A percentile compares a stretch with the other conserved stretches of the same genome.
These are phyloP conservation scores for Samia ricini DNA, from an alignment of 1,140 invertebrate genomes.

Conservation along the genomic window DNA sequence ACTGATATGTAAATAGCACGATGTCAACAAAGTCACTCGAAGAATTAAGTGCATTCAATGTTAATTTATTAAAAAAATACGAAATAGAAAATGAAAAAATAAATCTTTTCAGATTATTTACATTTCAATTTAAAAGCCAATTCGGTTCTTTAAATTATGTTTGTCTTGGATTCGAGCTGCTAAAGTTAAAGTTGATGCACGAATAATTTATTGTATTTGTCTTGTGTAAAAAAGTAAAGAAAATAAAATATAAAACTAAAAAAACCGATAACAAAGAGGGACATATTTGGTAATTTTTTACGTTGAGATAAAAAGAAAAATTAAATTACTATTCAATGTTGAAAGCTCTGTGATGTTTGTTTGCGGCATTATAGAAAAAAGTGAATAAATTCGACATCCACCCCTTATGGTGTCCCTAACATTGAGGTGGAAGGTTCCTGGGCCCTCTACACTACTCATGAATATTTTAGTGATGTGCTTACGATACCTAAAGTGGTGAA, in stretches of 20 bases:
- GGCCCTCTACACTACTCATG: slow-evolving; percentile 47
- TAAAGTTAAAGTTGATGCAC: not conserved
- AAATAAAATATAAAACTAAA: not conserved
- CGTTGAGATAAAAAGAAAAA: slow-evolving; percentile 39
- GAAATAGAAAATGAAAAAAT: not conserved
- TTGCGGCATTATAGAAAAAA: slow-evolving; percentile 50
- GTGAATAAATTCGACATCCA: slow-evolving; percentile 51
- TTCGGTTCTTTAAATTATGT: not conserved
- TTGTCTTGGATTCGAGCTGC: not conserved
- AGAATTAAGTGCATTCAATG: not conserved
- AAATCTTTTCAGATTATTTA: not conserved
- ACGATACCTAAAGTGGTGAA: slow-evolving; percentile 39
- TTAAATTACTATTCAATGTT: slow-evolving; percentile 54
- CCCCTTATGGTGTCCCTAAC: slow-evolving; percentile 38
- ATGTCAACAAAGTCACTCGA: not conserved
- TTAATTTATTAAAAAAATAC: not conserved
- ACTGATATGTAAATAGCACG: not conserved
- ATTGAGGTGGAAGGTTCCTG: slow-evolving; percentile 29
- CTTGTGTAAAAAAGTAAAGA: not conserved
- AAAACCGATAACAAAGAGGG: not conserved
- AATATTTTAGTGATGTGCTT: slow-evolving; percentile 56
- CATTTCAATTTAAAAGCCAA: not conserved
- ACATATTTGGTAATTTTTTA: slow-evolving; percentile 14
- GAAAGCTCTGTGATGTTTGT: slow-evolving; percentile 54
- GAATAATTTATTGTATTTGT: not conserved